Percentiles rank a stretch among this genome's conserved stretches.
Evolutionary conservation across 2,888 invertebrate species (phyloP).

Genomic region (Allygus modestus): DNA sequence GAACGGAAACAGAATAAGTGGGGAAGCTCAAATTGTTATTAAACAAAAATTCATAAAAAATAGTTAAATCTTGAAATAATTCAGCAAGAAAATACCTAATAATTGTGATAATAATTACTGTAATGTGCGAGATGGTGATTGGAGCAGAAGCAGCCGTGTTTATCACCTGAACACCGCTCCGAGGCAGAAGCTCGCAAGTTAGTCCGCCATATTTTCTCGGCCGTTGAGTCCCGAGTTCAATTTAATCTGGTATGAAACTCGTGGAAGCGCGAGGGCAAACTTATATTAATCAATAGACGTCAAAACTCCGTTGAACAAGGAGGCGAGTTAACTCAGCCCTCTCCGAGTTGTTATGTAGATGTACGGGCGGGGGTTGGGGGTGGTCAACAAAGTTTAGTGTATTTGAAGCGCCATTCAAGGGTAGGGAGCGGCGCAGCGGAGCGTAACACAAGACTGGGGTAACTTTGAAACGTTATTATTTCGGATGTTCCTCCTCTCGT

Average conservation of each 20-base stretch:
- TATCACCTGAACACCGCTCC: neutral
- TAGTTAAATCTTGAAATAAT: too few relatives aligned
- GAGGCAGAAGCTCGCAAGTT: conserved; percentile 8
- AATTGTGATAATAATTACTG: too few relatives aligned
- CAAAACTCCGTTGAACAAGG: conserved; percentile 51
- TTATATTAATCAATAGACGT: conserved; percentile 60
- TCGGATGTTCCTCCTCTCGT: conserved; percentile 56
- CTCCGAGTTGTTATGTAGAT: conserved; percentile 57
- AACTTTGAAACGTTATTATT: conserved; percentile 64
- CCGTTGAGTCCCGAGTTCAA: conserved; percentile 45
- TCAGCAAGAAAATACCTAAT: too few relatives aligned
- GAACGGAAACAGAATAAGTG: too few relatives aligned
- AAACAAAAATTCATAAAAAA: too few relatives aligned
- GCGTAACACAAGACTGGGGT: conserved; percentile 54
- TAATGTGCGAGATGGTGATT: too few relatives aligned
- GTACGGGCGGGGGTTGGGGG: conserved; percentile 35
- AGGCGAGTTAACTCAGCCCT: conserved; percentile 41
- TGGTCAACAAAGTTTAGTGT: conserved; percentile 63
- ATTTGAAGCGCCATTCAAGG: conserved; percentile 62
- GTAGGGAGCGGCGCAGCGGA: conserved; percentile 48
- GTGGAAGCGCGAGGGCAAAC: conserved; percentile 54
- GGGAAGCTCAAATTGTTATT: too few relatives aligned
- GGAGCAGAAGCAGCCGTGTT: neutral
- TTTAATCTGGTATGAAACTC: conserved; percentile 58
- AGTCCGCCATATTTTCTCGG: conserved; percentile 46